Evolutionary conservation across 2,888 invertebrate genomes (phyloP).

Genomic region (Monochamus alternatus): DNA sequence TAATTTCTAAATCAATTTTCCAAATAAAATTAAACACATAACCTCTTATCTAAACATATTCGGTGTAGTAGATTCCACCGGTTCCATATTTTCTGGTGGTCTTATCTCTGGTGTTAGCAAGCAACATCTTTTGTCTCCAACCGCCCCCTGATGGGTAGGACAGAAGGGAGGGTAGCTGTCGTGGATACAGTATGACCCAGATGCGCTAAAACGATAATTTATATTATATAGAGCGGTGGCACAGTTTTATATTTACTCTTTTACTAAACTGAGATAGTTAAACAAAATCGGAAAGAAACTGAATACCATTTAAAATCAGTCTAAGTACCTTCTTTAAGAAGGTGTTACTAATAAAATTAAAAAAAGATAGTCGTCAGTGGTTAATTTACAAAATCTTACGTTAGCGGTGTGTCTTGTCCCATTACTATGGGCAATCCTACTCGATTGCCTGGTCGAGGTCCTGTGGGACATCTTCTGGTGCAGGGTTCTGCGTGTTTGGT

Average conservation of each 20-base stretch:
- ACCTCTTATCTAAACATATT: not conserved
- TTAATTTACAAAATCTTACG: constrained; percentile 68
- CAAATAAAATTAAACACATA: not conserved
- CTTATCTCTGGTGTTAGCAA: constrained; percentile 60
- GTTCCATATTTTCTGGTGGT: constrained; percentile 45
- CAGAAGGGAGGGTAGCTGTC: constrained; percentile 81
- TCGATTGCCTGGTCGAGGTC: constrained; percentile 73
- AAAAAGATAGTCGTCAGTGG: no score
- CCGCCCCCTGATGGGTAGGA: constrained; percentile 72
- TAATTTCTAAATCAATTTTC: no score
- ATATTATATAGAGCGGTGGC: constrained; percentile 14
- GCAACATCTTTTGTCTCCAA: constrained; percentile 82
- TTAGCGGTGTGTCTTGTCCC: constrained; percentile 82
- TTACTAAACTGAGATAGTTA: no score
- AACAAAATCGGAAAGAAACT: no score
- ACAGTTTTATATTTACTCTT: constrained; percentile 12
- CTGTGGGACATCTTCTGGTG: constrained; percentile 81
- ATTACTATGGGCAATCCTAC: constrained; percentile 76
- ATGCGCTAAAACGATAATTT: constrained; percentile 71
- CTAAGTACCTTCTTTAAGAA: no score
- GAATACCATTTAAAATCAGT: no score
- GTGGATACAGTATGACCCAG: constrained; percentile 81
- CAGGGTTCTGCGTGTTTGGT: constrained; percentile 79
- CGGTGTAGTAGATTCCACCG: constrained; percentile 10
- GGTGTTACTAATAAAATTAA: no score